Conservation (phyloP, 1,140 invertebrate species). For the Magallana gigas region DNA sequence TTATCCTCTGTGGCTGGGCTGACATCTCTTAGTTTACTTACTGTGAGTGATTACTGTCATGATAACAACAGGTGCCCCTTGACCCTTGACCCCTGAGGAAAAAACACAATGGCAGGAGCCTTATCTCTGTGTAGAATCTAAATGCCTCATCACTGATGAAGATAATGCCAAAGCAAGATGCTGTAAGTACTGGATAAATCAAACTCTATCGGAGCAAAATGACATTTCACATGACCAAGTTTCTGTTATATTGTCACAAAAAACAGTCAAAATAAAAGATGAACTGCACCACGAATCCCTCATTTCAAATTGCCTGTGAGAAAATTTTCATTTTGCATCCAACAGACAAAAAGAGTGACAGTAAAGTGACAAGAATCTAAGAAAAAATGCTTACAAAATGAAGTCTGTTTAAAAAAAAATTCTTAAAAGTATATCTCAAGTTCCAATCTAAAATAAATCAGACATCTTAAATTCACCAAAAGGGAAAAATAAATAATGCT, state of each 20-base stretch:
- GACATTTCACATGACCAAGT: slow-evolving; percentile 19
- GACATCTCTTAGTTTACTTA: slow-evolving; percentile 28
- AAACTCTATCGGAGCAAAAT: slow-evolving; percentile 30
- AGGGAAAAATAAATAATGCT: not conserved
- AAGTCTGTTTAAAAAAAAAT: not conserved
- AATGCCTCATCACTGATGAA: slow-evolving; percentile 23
- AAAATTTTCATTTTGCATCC: not conserved
- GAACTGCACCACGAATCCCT: slow-evolving; percentile 12
- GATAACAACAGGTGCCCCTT: slow-evolving; percentile 29
- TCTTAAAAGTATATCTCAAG: not conserved
- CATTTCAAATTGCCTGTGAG: not conserved
- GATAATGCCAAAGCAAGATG: slow-evolving; percentile 23
- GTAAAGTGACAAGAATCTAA: not conserved
- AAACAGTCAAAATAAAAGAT: slow-evolving; percentile 12
- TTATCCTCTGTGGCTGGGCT: not conserved
- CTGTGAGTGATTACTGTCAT: slow-evolving; percentile 31
- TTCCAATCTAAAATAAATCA: not conserved
- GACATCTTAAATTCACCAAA: not conserved
- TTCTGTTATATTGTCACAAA: slow-evolving; percentile 23
- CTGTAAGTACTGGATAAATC: slow-evolving; percentile 22
- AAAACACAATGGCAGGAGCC: slow-evolving; percentile 17
- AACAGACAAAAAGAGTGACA: not conserved
- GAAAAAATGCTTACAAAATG: slow-evolving; percentile 12
- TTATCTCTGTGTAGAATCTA: slow-evolving; percentile 23
- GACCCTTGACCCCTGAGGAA: not conserved